Conservation (phyloP, 2,888 invertebrate genomes). For the Terebella lapidaria region DNA sequence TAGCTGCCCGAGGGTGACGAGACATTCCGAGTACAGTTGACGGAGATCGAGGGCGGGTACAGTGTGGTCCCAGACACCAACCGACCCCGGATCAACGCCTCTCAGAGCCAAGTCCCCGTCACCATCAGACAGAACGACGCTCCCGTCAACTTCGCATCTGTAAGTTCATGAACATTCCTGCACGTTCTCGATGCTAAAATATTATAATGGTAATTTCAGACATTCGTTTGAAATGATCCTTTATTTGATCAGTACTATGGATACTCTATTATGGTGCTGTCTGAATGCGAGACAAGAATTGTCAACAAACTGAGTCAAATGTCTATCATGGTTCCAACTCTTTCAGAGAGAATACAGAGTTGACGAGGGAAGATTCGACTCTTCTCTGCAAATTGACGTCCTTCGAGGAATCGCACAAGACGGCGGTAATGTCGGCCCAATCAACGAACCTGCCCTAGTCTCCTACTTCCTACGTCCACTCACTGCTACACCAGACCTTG, state of each 20-base stretch:
- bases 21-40: conserved; percentile 33
- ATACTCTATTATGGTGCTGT: too few relatives aligned
- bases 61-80: conserved; percentile 23
- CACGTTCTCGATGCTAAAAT: too few relatives aligned
- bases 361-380: conserved; percentile 32
- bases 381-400: conserved; percentile 27
- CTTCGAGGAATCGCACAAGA: conserved; percentile 36
- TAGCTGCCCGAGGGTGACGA: conserved; percentile 47
- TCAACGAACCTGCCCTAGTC: conserved; percentile 30
- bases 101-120: conserved; percentile 21
- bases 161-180: too few relatives aligned
- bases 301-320: too few relatives aligned
- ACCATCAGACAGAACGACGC: conserved; percentile 45
- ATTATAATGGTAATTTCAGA: too few relatives aligned
- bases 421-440: conserved; percentile 34
- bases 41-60: conserved; percentile 28
- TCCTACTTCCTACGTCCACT: conserved; percentile 27
- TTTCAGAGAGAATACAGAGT: conserved; percentile 36
- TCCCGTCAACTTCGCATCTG: conserved; percentile 43
- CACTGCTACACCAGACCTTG: conserved; percentile 29
- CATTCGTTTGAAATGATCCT: too few relatives aligned
- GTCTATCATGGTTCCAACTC: too few relatives aligned
- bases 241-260: too few relatives aligned
- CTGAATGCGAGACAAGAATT: too few relatives aligned
- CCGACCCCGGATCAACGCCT: conserved; percentile 11